Base-by-base conservation (phyloP, 2,797 vertebrate genomes). In the Nasua narica region DNA sequence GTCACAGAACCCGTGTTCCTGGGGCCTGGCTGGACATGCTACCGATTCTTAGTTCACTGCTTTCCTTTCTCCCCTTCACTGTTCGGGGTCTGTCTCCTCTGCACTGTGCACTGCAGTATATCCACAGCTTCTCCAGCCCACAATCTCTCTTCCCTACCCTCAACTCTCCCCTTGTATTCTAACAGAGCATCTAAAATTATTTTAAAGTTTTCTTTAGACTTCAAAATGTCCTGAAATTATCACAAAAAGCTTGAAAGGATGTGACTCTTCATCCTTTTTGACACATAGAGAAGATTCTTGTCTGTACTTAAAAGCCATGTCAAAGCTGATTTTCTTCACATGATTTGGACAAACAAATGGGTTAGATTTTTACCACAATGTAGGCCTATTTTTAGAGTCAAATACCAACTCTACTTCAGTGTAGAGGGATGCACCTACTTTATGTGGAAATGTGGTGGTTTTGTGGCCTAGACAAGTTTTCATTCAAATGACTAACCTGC, bases 381-480 rank as follows among this genome's bases (percentile, higher is more conserved):
- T 58, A 67, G 76, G 48, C 46, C 67, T 97, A 90, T 93, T 96
- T 94, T 95, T 86, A 87, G 84, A 94, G 54, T 82, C n/a, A 94
- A 97, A 91, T 95, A 90, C 65, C 29, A 92, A 94, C 65, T 89
- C 27, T 19, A 89, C 46, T 91, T 92, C 46, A 94, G 82, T 12
- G 77, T 40, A 93, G 70, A 95, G 50, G 46, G 92, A 83, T 74
- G n/a, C 19, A 96, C 90, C 81, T 87, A 95, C 29, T 90, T 95
- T 70, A 93, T 81, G 54, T 83, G 77, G 87, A 96, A 97, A 92
- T 87, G 77, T 23, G n/a, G 72, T 84, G n/a, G 69, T 91, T 96
- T 93, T 97, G 76, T 95, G 85, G 88, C 79, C 89, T 70, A 96
- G 52, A 90, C 77, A 88, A 96, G 82, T 95, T 92, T 91, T 96